Evolutionary conservation across 2,888 invertebrate species (phyloP), one percentile per base, ranked within the genome.

Genomic region (Caradrina clavipalpis): DNA sequence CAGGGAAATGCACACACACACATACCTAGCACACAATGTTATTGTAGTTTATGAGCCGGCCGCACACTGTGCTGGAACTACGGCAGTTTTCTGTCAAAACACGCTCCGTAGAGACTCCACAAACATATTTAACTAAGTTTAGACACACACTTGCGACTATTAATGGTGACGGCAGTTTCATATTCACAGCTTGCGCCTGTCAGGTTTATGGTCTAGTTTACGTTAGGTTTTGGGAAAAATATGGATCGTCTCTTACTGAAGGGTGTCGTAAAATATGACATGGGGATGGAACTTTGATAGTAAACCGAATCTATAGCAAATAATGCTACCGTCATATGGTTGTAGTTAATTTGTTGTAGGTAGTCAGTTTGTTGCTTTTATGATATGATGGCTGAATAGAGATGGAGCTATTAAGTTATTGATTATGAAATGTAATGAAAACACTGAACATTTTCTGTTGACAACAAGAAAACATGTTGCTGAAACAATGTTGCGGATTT

Each of bases 91-190:
- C 55, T 74, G 75, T 79, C 79, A 55, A 68, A 79, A 76, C 69
- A 76, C 21, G 35, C 58, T 54, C 79, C 42, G 42, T 53, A 31
- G 61, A 73, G 61, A 73, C 73, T 79, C 68, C 51, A 21, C 79
- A 73, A 76, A 73, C 68, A 74, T 79, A 76, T 76, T 78, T 73
- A 67, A 79, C 74, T 49, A 62, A 79, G 62, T 76, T 79, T 50
- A 62, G 75, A 74, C 55, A 63, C 68, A 76, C 76, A 56, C 60
- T 73, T 66, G 61, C 58, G 47, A 58, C 58, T 78, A 73, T 78
- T 78, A 78, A 75, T 73, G 79, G 73, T 76, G 67, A 76, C 55
- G 64, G 70, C 26, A 80, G 58, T 79, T 68, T 76, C 79, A 80
- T 70, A 80, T 62, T 56, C 65, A 21, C 64, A 64, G 69, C 54